These are phyloP conservation scores for Argyresthia albistria DNA, from an alignment of 2,888 invertebrate genomes.

Conservation along the genomic window DNA sequence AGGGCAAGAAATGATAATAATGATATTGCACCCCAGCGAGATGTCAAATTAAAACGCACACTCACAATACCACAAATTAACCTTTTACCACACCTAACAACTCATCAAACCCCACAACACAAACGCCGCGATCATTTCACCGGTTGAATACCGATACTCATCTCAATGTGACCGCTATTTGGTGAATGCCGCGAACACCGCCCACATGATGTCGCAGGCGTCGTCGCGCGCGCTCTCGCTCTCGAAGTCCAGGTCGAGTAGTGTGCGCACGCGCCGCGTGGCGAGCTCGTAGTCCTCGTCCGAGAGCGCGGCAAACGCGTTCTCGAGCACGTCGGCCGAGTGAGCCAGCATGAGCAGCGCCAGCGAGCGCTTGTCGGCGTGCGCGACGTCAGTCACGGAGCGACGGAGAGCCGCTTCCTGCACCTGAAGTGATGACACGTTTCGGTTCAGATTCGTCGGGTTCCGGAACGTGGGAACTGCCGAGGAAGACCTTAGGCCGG, in stretches of 20 bases:
- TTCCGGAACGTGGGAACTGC: too few relatives aligned
- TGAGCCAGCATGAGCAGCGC: constrained; percentile 96
- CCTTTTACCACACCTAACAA: too few relatives aligned
- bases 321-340: constrained; percentile 98
- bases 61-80: too few relatives aligned
- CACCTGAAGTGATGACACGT: too few relatives aligned
- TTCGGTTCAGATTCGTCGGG: too few relatives aligned
- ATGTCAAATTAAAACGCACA: too few relatives aligned
- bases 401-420: constrained; percentile 97
- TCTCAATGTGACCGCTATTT: constrained; percentile 82
- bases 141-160: too few relatives aligned
- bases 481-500: too few relatives aligned
- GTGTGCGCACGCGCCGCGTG: constrained; percentile 95
- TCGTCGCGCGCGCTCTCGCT: constrained; percentile 93
- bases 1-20: too few relatives aligned
- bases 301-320: constrained; percentile 97
- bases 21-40: too few relatives aligned
- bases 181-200: constrained; percentile 97
- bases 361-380: constrained; percentile 96
- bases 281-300: constrained; percentile 99
- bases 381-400: constrained; percentile 97
- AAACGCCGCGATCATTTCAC: too few relatives aligned
- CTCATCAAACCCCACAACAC: too few relatives aligned
- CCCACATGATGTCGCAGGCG: constrained; percentile 97
- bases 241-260: constrained; percentile 97